Percentiles rank a stretch among this genome's conserved stretches.
Conservation (phyloP, 1,140 invertebrate species). For the Drosophila chauvacae region DNA sequence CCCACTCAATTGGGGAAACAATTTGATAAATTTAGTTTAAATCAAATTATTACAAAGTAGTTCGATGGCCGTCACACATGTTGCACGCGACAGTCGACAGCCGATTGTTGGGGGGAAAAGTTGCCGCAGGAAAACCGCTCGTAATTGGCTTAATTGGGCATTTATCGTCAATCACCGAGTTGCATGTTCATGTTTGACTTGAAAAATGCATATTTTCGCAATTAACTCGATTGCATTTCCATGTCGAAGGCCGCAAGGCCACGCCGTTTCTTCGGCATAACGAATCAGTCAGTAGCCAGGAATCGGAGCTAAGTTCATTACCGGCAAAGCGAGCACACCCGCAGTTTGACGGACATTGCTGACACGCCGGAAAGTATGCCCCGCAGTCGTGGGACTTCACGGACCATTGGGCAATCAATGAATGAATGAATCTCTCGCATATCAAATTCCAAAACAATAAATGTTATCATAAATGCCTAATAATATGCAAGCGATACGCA, state of each 20-base stretch:
- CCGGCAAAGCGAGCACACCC: background rate
- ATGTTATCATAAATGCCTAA: conserved; percentile 56
- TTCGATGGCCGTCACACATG: conserved; percentile 29
- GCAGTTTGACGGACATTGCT: conserved; percentile 9
- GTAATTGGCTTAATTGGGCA: conserved; percentile 78
- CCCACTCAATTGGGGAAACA: conserved; percentile 47
- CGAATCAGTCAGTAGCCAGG: background rate
- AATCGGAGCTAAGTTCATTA: conserved; percentile 39
- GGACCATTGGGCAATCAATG: conserved; percentile 36
- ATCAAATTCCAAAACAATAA: conserved; percentile 38
- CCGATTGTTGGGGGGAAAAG: background rate
- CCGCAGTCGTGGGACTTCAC: no score
- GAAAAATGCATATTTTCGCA: conserved; percentile 57
- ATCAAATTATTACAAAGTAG: conserved; percentile 46
- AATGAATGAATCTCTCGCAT: conserved; percentile 33
- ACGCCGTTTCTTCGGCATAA: conserved; percentile 4
- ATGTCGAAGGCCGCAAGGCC: conserved; percentile 33
- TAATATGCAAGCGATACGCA: conserved; percentile 45
- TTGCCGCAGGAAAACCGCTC: conserved; percentile 35
- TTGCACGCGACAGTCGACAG: conserved; percentile 36
- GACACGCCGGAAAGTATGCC: conserved; percentile 30
- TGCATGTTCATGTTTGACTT: conserved; percentile 45
- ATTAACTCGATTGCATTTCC: conserved; percentile 76
- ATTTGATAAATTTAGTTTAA: conserved; percentile 51
- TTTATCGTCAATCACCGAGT: conserved; percentile 68